Evolutionary conservation across 2,113 vertebrate species (phyloP).

Genomic region (Heloderma charlesbogerti): DNA sequence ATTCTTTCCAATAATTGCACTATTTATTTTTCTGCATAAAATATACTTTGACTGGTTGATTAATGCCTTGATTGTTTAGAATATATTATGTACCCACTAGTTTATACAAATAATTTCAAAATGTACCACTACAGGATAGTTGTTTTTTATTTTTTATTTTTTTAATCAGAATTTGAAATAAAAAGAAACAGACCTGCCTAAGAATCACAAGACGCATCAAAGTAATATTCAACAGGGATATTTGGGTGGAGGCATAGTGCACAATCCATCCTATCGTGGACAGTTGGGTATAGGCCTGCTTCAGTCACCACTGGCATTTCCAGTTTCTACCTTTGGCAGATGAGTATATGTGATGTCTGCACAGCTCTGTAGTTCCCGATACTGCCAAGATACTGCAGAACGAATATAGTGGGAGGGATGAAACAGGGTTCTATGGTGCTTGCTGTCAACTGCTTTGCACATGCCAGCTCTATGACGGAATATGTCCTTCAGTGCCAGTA

Average conservation of each 20-base stretch:
- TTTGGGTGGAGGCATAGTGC: not conserved
- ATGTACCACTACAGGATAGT: not conserved
- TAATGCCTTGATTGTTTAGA: not conserved
- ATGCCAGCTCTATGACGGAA: not conserved
- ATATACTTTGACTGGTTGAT: not conserved
- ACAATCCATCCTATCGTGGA: not conserved
- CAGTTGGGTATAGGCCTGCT: not conserved
- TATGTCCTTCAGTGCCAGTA: not conserved
- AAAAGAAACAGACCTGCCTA: not conserved
- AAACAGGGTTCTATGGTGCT: not conserved
- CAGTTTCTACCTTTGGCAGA: not conserved
- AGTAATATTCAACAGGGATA: not conserved
- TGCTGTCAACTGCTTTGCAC: not conserved
- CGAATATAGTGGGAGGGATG: not conserved
- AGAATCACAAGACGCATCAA: not conserved
- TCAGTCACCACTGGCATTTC: not conserved
- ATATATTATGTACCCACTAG: not conserved
- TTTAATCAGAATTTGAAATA: not conserved
- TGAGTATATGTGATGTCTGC: not conserved
- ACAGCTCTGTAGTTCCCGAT: not conserved
- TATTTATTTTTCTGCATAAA: slow-evolving; percentile 41
- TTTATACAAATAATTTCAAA: not conserved
- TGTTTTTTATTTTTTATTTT: not conserved
- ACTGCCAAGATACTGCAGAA: not conserved
- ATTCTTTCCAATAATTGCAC: slow-evolving; percentile 54